Base-by-base conservation (phyloP, 37 sponge, comb jelly and placozoan genomes). In the Ianthella basta region DNA sequence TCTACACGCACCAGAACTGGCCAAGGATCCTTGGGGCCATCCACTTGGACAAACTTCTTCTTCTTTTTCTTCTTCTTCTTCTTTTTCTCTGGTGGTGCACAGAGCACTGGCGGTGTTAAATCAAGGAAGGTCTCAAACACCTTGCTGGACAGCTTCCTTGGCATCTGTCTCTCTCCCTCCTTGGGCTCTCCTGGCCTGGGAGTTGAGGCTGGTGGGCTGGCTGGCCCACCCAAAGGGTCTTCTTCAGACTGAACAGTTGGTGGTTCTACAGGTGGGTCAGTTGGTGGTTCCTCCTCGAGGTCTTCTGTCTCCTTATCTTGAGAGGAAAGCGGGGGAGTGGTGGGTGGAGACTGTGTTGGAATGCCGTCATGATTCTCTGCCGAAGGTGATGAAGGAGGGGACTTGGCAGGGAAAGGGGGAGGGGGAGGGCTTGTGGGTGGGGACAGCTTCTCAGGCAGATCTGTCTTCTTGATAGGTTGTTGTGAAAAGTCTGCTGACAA, bases 1-100 rank as follows among this genome's bases (percentile, higher is more conserved):
- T 87, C 86, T 29, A 90, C 88, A n/a, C 72, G 57, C 60, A 93
- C 84, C 56, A 89, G 33, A 19, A 87, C 90, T 86, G 82, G 27
- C 35, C 78, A 75, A 19, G 78, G 78, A 0, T 53, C 37, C 78
- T 75, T 75, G 37, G 78, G 78, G 16, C 39, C 78, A 39, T 36
- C 78, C 12, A 41, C 78, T 44, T 50, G 50, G 40, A 75, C 10
- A 15, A 30, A 0, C 53, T 75, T 75, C 78, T 75, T 75, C 78
- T 75, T 75, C 53, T 75, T 75, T 44, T 12, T 75, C 78, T 75
- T 75, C 21, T 75, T 75, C 29, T 61, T 61, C 78, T 75, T 75
- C 78, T 75, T 75, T 44, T 75, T 75, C 53, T 75, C 54, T 24
- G 37, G 25, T 44, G 78, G 78, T 18, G 78, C 44, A 44, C 50